Evolutionary conservation across 2,888 invertebrate species (phyloP).

Genomic region (Drosophila siamana): DNA sequence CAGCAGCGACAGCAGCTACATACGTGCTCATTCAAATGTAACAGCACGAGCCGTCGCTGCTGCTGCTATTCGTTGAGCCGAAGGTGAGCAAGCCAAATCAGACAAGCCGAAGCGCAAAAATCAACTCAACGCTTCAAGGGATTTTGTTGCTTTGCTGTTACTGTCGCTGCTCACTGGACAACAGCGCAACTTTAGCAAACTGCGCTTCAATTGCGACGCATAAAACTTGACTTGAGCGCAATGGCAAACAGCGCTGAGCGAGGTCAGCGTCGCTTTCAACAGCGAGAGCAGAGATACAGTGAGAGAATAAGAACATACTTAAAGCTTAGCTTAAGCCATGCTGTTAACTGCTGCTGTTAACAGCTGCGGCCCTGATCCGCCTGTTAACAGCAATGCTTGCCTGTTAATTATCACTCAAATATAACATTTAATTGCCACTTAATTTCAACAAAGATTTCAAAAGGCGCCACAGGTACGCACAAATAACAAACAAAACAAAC

Average conservation of each 20-base stretch:
- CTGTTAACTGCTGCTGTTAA: conserved; percentile 29
- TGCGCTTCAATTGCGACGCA: conserved; percentile 69
- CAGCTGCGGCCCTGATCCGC: conserved; percentile 3
- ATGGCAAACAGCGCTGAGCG: conserved; percentile 44
- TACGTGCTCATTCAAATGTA: conserved; percentile 79
- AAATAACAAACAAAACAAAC: conserved; percentile 23
- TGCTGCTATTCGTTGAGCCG: conserved; percentile 65
- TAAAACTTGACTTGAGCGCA: conserved; percentile 52
- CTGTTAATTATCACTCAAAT: conserved; percentile 26
- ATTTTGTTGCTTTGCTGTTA: conserved; percentile 40
- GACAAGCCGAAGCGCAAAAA: conserved; percentile 70
- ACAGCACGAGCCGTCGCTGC: conserved; percentile 67
- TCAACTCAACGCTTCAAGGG: conserved; percentile 71
- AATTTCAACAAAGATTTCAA: conserved; percentile 25
- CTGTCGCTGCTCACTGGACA: conserved; percentile 28
- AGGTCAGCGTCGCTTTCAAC: conserved; percentile 38
- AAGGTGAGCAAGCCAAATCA: conserved; percentile 74
- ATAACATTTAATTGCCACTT: conserved; percentile 14
- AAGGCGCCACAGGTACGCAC: conserved; percentile 31
- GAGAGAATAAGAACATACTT: conserved; percentile 8
- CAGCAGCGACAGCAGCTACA: conserved; percentile 41
- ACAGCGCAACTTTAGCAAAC: conserved; percentile 45
- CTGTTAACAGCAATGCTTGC: conserved; percentile 14
- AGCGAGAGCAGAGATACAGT: conserved; percentile 5
- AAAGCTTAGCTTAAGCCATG: conserved; percentile 33